phyloP scores from a whole-genome alignment of 2,888 invertebrate species.

The Parnassius glacialis region DNA sequence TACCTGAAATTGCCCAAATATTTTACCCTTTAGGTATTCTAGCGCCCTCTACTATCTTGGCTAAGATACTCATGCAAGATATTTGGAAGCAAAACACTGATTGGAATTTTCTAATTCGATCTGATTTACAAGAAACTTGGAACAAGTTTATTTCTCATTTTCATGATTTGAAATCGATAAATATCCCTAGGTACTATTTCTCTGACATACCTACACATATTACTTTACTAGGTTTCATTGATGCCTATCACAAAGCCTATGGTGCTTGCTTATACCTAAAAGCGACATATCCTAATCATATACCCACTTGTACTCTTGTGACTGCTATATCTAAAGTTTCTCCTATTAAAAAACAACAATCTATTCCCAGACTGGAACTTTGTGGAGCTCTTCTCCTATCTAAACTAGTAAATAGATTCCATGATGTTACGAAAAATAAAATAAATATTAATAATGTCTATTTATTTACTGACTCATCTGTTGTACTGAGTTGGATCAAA shows the following conservation, averaged over 20 bases:
- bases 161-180: constrained; percentile 1
- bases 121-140: not conserved
- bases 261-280: constrained; percentile 28
- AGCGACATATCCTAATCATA: constrained; percentile 11
- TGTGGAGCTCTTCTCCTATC: constrained; percentile 29
- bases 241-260: constrained; percentile 32
- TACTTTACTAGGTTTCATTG: constrained; percentile 31
- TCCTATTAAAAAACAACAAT: constrained; percentile 25
- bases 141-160: constrained; percentile 1
- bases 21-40: constrained; percentile 5
- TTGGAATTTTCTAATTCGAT: not conserved
- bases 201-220: constrained; percentile 18
- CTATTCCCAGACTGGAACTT: constrained; percentile 31
- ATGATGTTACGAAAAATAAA: constrained; percentile 20
- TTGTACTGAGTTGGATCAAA: constrained; percentile 25
- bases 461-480: too few relatives aligned
- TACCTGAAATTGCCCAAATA: constrained; percentile 9
- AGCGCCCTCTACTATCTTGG: not conserved
- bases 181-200: constrained; percentile 7
- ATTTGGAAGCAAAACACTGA: constrained; percentile 8
- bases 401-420: constrained; percentile 17
- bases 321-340: constrained; percentile 32
- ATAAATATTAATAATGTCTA: constrained; percentile 9
- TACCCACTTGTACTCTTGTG: constrained; percentile 14
- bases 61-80: constrained; percentile 8